phyloP scores from a whole-genome alignment of 2,113 vertebrate species.

The Vombatus ursinus region DNA sequence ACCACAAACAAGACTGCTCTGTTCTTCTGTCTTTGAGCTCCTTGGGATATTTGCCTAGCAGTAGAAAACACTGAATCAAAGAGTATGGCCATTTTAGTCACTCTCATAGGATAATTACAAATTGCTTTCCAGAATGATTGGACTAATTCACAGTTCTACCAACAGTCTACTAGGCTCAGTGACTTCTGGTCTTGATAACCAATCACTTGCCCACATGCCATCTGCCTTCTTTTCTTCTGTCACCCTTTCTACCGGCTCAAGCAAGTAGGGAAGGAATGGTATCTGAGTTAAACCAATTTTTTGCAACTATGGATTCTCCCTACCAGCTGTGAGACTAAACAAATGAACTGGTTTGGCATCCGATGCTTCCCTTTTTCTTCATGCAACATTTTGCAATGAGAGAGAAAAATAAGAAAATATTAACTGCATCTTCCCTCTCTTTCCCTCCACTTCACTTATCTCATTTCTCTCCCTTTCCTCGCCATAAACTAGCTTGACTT shows the following conservation, averaged over 20 bases:
- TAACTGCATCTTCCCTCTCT: background rate
- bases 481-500: background rate
- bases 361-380: constrained; percentile 4
- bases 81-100: background rate
- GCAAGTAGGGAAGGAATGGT: background rate
- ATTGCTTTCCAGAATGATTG: background rate
- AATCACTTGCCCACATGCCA: background rate
- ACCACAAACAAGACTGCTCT: background rate
- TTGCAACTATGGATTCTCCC: background rate
- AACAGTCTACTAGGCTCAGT: background rate
- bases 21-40: background rate
- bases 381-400: constrained; percentile 18
- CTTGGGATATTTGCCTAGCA: background rate
- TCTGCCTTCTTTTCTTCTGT: background rate
- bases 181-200: background rate
- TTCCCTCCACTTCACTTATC: background rate
- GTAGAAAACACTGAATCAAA: background rate
- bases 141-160: background rate
- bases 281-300: background rate
- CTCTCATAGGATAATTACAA: background rate
- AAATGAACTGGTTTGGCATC: background rate
- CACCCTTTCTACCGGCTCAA: background rate
- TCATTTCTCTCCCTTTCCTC: background rate
- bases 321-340: background rate
- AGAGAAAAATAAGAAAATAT: background rate